Percentiles rank a stretch among this genome's conserved stretches.
These are phyloP conservation scores for Orthochromis malagaraziensis DNA, from an alignment of 2,113 vertebrate species.

Conservation along the genomic window DNA sequence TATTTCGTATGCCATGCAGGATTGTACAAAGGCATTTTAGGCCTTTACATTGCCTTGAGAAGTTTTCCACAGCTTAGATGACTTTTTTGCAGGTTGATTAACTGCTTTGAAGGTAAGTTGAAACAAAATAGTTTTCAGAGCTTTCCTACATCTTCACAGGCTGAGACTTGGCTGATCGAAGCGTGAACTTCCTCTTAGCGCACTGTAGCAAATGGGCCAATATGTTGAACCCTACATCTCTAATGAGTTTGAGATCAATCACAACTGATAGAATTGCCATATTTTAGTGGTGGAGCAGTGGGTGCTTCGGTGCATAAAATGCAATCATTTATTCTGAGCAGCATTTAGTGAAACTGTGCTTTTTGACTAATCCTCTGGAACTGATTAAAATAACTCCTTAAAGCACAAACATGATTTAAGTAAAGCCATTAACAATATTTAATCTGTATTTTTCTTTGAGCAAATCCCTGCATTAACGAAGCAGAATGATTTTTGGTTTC, in stretches of 20 bases:
- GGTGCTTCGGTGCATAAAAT: background rate
- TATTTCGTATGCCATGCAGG: background rate
- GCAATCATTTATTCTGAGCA: background rate
- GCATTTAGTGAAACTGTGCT: background rate
- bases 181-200: conserved; percentile 25
- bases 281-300: background rate
- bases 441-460: background rate
- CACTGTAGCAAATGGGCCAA: conserved; percentile 10
- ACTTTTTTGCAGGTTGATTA: conserved; percentile 4
- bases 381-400: conserved; percentile 12
- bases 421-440: background rate
- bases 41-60: background rate
- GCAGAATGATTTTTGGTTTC: background rate
- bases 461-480: background rate
- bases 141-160: background rate
- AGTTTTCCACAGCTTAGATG: background rate
- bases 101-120: conserved; percentile 3
- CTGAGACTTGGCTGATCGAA: conserved; percentile 1
- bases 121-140: background rate
- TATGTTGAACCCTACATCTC: background rate
- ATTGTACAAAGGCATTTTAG: background rate
- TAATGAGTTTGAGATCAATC: conserved; percentile 35
- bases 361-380: conserved; percentile 1
- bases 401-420: conserved; percentile 14
- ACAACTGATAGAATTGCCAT: conserved; percentile 19